phyloP scores from a whole-genome alignment of 2,888 invertebrate genomes.

The Drosophila eohydei region DNA sequence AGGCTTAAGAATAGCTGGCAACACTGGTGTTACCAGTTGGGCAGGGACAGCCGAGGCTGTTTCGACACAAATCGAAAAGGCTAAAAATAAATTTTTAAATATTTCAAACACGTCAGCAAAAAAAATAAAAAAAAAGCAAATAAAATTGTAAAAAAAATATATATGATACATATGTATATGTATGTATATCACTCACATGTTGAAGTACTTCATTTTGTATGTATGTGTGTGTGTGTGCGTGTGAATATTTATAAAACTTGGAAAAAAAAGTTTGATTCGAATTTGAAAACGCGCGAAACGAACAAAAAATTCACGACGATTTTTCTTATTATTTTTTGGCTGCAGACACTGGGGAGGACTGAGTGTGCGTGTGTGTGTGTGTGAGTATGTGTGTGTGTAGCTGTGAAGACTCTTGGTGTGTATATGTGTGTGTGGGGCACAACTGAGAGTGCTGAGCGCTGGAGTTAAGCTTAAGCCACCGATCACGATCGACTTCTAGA shows the following conservation, averaged over 20 bases:
- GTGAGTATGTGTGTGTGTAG: constrained; percentile 17
- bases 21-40: constrained; percentile 4
- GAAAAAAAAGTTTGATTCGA: constrained; percentile 40
- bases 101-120: constrained; percentile 45
- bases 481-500: constrained; percentile 77
- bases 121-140: constrained; percentile 22
- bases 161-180: background rate
- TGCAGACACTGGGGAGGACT: constrained; percentile 33
- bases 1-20: constrained; percentile 3
- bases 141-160: constrained; percentile 19
- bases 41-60: background rate
- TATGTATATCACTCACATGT: constrained; percentile 78
- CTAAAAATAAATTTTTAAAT: constrained; percentile 2
- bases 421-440: constrained; percentile 26
- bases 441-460: constrained; percentile 48
- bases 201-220: constrained; percentile 81
- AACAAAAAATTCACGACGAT: constrained; percentile 36
- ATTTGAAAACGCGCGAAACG: constrained; percentile 56
- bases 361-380: constrained; percentile 23
- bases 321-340: constrained; percentile 13
- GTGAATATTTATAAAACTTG: constrained; percentile 38
- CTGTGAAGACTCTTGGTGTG: constrained; percentile 33
- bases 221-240: constrained; percentile 28
- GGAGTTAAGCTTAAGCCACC: constrained; percentile 53
- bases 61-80: constrained; percentile 3